These are phyloP conservation scores for Malurus alboscapulatus DNA, from an alignment of 2,113 vertebrate species.

Conservation along the genomic window DNA sequence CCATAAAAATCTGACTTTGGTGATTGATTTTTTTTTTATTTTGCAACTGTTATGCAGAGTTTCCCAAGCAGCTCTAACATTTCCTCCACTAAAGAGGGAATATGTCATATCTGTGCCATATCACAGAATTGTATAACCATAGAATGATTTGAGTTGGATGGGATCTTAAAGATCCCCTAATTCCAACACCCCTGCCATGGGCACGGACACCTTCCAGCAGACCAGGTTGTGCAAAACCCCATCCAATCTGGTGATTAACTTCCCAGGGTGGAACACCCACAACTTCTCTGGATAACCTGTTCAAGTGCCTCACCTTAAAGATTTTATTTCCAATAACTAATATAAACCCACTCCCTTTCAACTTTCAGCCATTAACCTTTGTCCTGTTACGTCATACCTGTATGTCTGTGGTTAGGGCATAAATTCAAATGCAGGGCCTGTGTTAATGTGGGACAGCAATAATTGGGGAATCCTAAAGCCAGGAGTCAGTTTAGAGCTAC, in stretches of 20 bases:
- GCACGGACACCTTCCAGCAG: neutral
- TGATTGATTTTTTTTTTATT: neutral
- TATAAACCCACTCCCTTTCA: neutral
- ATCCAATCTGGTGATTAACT: neutral
- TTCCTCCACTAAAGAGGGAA: neutral
- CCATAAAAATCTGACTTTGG: neutral
- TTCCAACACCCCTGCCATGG: neutral
- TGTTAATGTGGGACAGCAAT: fast-evolving
- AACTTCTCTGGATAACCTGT: neutral
- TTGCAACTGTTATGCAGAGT: neutral
- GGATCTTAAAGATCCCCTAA: neutral
- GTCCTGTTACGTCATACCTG: fast-evolving
- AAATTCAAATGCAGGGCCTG: neutral
- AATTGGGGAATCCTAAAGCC: neutral
- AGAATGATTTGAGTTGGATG: neutral
- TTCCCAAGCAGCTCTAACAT: neutral
- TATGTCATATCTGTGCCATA: too few species aligned
- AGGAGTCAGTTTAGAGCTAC: neutral
- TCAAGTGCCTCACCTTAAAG: neutral
- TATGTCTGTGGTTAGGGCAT: neutral
- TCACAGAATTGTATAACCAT: neutral
- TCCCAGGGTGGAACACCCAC: neutral
- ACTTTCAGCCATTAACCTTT: neutral
- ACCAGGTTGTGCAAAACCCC: neutral
- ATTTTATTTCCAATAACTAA: neutral